Evolutionary conservation across 2,113 vertebrate species (phyloP).

Genomic region (Centropristis striata): DNA sequence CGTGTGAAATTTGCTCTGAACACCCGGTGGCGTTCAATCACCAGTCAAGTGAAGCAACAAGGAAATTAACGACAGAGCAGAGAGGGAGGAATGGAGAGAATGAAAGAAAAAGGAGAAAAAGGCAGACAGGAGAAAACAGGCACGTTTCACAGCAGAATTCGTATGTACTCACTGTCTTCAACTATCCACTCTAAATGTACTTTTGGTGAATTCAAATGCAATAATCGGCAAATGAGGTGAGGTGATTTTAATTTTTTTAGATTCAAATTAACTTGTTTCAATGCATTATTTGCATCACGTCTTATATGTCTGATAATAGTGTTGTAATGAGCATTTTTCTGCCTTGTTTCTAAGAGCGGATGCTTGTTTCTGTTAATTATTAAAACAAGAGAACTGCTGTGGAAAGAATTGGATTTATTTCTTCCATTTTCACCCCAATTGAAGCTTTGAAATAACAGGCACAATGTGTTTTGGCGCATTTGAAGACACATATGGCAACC

Average conservation of each 20-base stretch:
- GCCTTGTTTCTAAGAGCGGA: background rate
- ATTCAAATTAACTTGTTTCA: background rate
- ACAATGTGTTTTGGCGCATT: background rate
- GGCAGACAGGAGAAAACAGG: background rate
- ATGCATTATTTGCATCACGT: background rate
- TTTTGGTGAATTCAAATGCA: background rate
- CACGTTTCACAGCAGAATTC: slow-evolving; percentile 2
- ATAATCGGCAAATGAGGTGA: background rate
- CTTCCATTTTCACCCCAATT: background rate
- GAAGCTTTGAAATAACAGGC: too few relatives aligned
- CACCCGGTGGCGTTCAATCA: slow-evolving; percentile 75
- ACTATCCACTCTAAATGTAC: background rate
- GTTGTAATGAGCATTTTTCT: background rate
- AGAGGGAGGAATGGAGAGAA: slow-evolving; percentile 22
- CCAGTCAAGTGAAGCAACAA: slow-evolving; percentile 58
- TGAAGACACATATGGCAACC: background rate
- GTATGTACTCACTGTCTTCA: background rate
- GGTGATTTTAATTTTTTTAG: background rate
- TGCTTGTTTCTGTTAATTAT: slow-evolving; percentile 12
- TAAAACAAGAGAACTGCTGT: background rate
- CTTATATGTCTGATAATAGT: background rate
- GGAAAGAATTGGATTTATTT: background rate
- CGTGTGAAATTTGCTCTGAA: slow-evolving; percentile 77
- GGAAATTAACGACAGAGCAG: slow-evolving; percentile 50
- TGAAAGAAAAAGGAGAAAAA: background rate